Base-by-base conservation (phyloP, 2,797 vertebrate genomes). In the Anisognathus igniventris region DNA sequence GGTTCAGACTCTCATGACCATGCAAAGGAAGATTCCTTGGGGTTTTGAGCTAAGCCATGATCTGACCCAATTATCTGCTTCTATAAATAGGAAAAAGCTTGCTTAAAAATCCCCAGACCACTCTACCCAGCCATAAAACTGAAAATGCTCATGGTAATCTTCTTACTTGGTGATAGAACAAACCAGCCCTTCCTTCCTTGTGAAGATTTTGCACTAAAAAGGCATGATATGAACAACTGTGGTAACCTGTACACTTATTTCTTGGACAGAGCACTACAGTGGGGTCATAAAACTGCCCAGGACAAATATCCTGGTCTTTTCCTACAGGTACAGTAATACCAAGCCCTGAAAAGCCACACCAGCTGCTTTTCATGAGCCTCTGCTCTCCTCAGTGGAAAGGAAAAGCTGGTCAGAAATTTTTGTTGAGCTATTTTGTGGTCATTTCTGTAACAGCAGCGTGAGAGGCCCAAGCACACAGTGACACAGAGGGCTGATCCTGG, bases 121-220 rank as follows among this genome's bases (percentile, higher is more conserved):
- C 19, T 56, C 24, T 28, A 47, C 10, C 3, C 44, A 67, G 57
- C 31, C 35, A 7, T 31, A 25, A 71, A 80, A 28, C 58, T 37
- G 48, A 67, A 86, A 77, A n/a, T 7, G 3, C 13, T 66, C 5
- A 3, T 0, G 0, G 22, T 50, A 30, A 48, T 40, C 12, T 35
- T 0, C 0, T 23, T 10, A 56, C 5, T 62, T 0, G 0, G 9
- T 10, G 22, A 48, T 22, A 57, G 16, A 85, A 74, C 12, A 76
- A 84, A 65, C 7, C 30, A 72, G 12, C 1, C 3, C 11, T 30
- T 61, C 17, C 9, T 58, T 13, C 12, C 47, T 54, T 47, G 35
- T 27, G 31, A 83, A 61, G 21, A 45, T 28, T 80, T 45, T 56
- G 45, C 31, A 27, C 14, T 9, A 14, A 75, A 75, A 53, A 24